Base-by-base conservation (phyloP, 2,888 invertebrate species). In the Drosophila tanythrix region DNA sequence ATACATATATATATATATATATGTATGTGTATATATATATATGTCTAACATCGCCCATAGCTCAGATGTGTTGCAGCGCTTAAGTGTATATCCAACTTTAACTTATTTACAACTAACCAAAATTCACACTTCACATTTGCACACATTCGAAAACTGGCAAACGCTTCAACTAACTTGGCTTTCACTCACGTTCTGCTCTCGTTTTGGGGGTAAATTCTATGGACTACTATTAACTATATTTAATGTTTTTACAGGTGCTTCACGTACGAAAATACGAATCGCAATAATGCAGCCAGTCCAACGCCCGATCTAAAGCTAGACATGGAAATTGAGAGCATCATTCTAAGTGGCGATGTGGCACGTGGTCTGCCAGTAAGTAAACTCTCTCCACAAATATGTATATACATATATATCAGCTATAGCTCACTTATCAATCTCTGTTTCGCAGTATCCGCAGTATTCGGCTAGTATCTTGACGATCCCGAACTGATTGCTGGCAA, bases 401-500 rank as follows among this genome's bases (percentile, higher is more conserved):
- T 5, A 36, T 36, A 7, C 15, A 15, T 36, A 6, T 46, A 25
- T 15, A 7, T 15, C 18, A 55, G 13, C 55, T 27, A 11, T 15
- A 10, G 4, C 21, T 13, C 10, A 13, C 6, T 21, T 36, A 2
- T 25, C 0, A 0, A 7, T 46, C 2, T 7, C 11, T 27, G 2
- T 3, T 3, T 35, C n/a, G 0, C 50, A 91, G 91, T 79, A 79
- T 58, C 86, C 81, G 43, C 90, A 95, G 78, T 99, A 99, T 91
- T 96, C 97, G 84, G 97, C 98, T 0, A 97, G 97, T 93, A 95
- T 98, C 63, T 94, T 99, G 70, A 99, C 92, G 98, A 99, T 94
- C 99, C 99, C 0, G 97, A 97, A 92, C 93, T 97, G 51, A 97
- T 97, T 83, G 97, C 97, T 33, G 98, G 97, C 46, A 97, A 97